Evolutionary conservation across 2,797 vertebrate genomes (phyloP), one percentile per base, ranked within the genome.

Genomic region (Peromyscus nudipes): DNA sequence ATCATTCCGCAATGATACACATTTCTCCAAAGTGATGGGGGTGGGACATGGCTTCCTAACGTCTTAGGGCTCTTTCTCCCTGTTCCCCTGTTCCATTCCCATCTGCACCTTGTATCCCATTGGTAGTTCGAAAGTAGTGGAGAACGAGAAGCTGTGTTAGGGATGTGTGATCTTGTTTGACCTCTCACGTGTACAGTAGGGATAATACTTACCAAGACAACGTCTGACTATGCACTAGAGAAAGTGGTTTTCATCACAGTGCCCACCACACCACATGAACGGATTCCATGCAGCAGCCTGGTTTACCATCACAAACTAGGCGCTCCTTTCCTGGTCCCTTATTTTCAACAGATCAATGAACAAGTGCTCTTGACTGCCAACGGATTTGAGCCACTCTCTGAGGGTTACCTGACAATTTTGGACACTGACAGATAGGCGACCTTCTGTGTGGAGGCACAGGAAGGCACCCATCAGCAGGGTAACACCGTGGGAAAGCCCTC

Each of bases 201-300:
- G 43, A 52, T 3, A 0, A 84, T 79, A 96, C 96, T 98, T 95
- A 97, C 97, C 97, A n/a, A 16, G 60, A 75, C 34, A 75, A 23
- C 3, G 43, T 57, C 1, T 57, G 55, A 46, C 49, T 46, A 19
- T 19, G 65, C 40, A 65, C 67, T 8, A 46, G 79, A 64, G 5
- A 25, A 46, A 27, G 19, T 1, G 37, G 40, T 43, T 55, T 34
- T 55, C 9, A 10, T 17, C 37, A 62, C 8, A 31, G 87, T 4
- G 10, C 34, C 55, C 29, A 13, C 65, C 52, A 55, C 34, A 13
- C 60, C 52, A 49, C 7, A n/a, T 0, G 19, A n/a, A 75, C 1
- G 25, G 3, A 6, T 37, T n/a, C 27, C 46, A 9, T 16, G 34
- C 6, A 14, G 17, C 34, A 6, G 57, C 31, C 37, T 1, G 0